These are phyloP conservation scores for Hetaerina titia DNA, from an alignment of 2,888 invertebrate genomes.

Conservation along the genomic window DNA sequence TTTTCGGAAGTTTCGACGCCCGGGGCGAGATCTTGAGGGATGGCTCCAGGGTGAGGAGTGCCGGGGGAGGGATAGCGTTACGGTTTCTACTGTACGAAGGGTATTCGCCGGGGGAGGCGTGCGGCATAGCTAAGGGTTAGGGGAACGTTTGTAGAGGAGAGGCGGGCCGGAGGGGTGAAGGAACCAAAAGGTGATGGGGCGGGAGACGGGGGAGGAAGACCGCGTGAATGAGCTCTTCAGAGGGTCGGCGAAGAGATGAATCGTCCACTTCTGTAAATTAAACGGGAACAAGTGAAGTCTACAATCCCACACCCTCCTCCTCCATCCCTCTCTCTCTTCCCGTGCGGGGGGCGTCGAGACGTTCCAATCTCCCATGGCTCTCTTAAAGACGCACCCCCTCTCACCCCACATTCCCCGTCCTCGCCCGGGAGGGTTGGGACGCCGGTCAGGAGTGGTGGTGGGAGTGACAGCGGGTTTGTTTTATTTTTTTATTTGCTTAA, in stretches of 20 bases:
- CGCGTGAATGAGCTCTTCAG: background rate
- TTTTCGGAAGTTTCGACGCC: background rate
- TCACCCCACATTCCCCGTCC: background rate
- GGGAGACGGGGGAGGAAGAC: background rate
- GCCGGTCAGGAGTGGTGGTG: background rate
- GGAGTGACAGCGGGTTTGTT: background rate
- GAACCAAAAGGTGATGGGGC: background rate
- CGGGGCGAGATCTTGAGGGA: slow-evolving; percentile 1
- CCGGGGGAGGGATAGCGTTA: background rate
- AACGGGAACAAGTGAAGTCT: slow-evolving; percentile 61
- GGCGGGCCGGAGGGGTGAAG: background rate
- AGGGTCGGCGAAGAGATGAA: slow-evolving; percentile 56
- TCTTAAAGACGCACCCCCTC: background rate
- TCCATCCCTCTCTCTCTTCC: background rate
- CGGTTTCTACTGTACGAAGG: background rate
- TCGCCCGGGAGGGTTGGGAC: background rate
- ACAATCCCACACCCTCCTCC: background rate
- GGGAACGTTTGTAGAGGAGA: background rate
- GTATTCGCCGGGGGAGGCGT: background rate
- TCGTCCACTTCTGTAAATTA: slow-evolving; percentile 66
- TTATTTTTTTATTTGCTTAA: background rate
- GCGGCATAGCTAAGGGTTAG: background rate
- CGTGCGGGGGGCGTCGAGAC: background rate
- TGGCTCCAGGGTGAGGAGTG: background rate
- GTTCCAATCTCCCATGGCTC: background rate